phyloP scores from a whole-genome alignment of 2,888 invertebrate species.

The Anaspis maculata region DNA sequence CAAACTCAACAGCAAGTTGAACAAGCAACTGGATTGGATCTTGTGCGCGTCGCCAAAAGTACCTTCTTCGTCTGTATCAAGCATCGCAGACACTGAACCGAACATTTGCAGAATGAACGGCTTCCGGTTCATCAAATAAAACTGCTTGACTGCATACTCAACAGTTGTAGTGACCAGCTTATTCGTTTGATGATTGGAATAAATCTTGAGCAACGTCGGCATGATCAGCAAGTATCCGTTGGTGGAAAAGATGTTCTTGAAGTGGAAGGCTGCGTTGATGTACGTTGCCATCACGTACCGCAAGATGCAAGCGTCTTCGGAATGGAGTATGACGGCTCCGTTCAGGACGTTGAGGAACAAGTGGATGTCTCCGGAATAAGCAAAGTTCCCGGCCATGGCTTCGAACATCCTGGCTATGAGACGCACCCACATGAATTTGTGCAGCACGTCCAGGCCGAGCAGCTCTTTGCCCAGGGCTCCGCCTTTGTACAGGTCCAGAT shows the following conservation, averaged over 20 bases:
- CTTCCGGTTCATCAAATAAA: slow-evolving; percentile 95
- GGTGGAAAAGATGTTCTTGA: slow-evolving; percentile 96
- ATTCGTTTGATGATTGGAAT: slow-evolving; percentile 97
- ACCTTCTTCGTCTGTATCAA: slow-evolving; percentile 85
- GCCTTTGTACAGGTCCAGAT: slow-evolving; percentile 84
- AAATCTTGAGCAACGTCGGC: slow-evolving; percentile 93
- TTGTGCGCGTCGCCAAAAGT: slow-evolving; percentile 88
- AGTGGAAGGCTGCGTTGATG: slow-evolving; percentile 95
- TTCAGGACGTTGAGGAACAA: slow-evolving; percentile 96
- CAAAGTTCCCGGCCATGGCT: slow-evolving; percentile 96
- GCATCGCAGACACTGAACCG: slow-evolving; percentile 92
- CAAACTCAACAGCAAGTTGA: slow-evolving; percentile 81
- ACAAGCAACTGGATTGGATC: slow-evolving; percentile 77
- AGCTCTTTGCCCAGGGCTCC: slow-evolving; percentile 79
- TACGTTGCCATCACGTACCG: slow-evolving; percentile 95
- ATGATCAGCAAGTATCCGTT: slow-evolving; percentile 96
- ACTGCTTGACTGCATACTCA: slow-evolving; percentile 97
- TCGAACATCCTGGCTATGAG: slow-evolving; percentile 94
- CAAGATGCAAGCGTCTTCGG: slow-evolving; percentile 92
- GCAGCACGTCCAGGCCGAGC: slow-evolving; percentile 79
- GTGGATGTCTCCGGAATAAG: slow-evolving; percentile 94
- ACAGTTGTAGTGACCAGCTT: slow-evolving; percentile 89
- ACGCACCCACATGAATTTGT: slow-evolving; percentile 98
- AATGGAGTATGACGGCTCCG: slow-evolving; percentile 92
- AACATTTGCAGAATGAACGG: slow-evolving; percentile 99